A percentile compares a stretch with the other conserved stretches of the same genome.
phyloP scores from a whole-genome alignment of 2,888 invertebrate species.

The Sinodicranocentrus sp. region DNA sequence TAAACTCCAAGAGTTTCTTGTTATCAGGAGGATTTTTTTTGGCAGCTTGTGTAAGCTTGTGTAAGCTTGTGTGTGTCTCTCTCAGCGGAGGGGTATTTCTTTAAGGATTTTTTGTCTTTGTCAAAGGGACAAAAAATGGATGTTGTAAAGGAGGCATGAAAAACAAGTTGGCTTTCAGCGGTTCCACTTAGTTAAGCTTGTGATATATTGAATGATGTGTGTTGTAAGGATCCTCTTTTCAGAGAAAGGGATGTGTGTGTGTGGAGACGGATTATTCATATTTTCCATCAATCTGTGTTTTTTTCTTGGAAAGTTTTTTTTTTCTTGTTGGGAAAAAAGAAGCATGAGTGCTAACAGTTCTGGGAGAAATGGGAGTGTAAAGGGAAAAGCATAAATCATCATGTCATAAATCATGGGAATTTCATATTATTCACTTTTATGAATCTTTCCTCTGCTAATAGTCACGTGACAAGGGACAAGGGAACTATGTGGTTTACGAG shows the following conservation, averaged over 20 bases:
- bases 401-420: slow-evolving; percentile 67
- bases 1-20: too few species aligned
- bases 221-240: neutral
- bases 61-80: too few species aligned
- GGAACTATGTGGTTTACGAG: too few species aligned
- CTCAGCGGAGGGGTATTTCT: too few species aligned
- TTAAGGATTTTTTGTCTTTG: too few species aligned
- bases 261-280: slow-evolving; percentile 30
- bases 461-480: too few species aligned
- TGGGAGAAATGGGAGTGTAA: neutral
- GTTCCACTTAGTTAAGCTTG: slow-evolving; percentile 21
- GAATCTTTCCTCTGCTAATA: slow-evolving; percentile 55
- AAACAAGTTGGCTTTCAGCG: neutral
- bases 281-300: neutral
- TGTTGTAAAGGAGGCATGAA: too few species aligned
- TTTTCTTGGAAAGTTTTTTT: neutral
- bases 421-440: slow-evolving; percentile 61
- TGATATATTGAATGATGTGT: slow-evolving; percentile 27
- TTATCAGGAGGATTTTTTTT: too few species aligned
- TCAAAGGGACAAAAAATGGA: too few species aligned
- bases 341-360: too few species aligned
- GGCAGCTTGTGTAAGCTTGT: slow-evolving; percentile 5
- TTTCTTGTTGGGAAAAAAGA: neutral
- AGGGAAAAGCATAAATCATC: neutral
- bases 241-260: too few species aligned